Evolutionary conservation across 2,888 invertebrate genomes (phyloP).

Genomic region (Dryococelus australis): DNA sequence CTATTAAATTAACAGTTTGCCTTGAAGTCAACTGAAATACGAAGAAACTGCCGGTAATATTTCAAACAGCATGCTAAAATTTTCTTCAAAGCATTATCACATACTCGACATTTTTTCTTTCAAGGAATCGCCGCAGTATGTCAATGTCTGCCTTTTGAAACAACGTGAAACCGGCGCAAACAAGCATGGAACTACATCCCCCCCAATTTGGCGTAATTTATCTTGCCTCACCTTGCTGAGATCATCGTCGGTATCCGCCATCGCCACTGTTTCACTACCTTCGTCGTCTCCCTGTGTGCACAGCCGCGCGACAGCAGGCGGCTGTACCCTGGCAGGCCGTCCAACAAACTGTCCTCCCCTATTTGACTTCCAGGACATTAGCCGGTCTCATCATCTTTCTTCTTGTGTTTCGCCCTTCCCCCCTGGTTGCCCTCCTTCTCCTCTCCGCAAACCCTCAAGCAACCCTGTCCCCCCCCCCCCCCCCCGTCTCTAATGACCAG

Average conservation of each 20-base stretch:
- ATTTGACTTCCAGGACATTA: conserved; percentile 5
- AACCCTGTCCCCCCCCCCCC: background rate
- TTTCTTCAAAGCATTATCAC: too few species aligned
- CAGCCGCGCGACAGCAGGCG: background rate
- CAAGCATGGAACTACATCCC: too few species aligned
- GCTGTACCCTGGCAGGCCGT: background rate
- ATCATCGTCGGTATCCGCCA: background rate
- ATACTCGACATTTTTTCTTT: too few species aligned
- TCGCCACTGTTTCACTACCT: background rate
- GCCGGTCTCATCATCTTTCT: conserved; percentile 1
- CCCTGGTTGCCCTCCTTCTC: too few species aligned
- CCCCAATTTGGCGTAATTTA: too few species aligned
- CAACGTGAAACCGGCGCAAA: too few species aligned
- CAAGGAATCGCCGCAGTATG: too few species aligned
- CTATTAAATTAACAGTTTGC: too few species aligned
- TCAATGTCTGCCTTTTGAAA: too few species aligned
- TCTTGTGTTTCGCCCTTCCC: background rate
- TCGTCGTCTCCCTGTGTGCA: background rate
- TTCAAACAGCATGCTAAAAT: too few species aligned
- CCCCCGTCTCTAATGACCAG: background rate
- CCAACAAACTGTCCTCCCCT: background rate
- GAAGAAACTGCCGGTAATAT: too few species aligned
- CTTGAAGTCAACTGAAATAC: too few species aligned
- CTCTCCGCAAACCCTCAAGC: background rate
- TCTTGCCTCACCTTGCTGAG: background rate